phyloP scores from a whole-genome alignment of 2,888 invertebrate genomes.

The Pachydiplax longipennis region DNA sequence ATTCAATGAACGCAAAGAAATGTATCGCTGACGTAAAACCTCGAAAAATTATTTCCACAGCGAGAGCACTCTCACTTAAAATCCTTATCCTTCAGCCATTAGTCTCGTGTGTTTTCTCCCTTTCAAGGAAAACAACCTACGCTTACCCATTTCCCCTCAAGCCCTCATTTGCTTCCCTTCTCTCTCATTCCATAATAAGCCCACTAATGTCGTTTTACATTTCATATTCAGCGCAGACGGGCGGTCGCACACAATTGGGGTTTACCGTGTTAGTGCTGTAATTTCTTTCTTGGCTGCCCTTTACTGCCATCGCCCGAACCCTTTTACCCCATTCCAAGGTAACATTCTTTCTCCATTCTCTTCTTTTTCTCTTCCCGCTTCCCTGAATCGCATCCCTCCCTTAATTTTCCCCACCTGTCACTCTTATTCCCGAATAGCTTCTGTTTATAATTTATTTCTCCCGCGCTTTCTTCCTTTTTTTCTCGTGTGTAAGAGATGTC shows the following conservation, averaged over 20 bases:
- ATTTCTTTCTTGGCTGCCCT: conserved; percentile 11
- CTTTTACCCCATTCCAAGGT: neutral
- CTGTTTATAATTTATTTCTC: conserved; percentile 14
- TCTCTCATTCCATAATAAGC: conserved; percentile 18
- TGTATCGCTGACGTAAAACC: too few species aligned
- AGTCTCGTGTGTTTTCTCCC: neutral
- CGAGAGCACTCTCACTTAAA: neutral
- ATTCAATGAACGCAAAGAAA: too few species aligned
- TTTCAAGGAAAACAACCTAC: neutral
- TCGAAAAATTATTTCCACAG: too few species aligned
- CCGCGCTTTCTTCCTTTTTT: neutral
- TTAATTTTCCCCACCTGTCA: conserved; percentile 24
- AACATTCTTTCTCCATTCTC: neutral
- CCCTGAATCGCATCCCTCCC: neutral
- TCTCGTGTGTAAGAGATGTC: too few species aligned
- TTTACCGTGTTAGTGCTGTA: conserved; percentile 37
- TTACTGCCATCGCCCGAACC: neutral
- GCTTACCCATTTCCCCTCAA: neutral
- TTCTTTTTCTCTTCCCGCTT: neutral
- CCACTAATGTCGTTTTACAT: conserved; percentile 30
- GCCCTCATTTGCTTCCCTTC: neutral
- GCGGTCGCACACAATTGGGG: conserved; percentile 41
- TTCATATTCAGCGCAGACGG: conserved; percentile 31
- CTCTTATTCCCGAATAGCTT: conserved; percentile 16
- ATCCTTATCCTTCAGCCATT: neutral